phyloP scores from a whole-genome alignment of 2,113 vertebrate genomes.

The Tonatia bakeri region DNA sequence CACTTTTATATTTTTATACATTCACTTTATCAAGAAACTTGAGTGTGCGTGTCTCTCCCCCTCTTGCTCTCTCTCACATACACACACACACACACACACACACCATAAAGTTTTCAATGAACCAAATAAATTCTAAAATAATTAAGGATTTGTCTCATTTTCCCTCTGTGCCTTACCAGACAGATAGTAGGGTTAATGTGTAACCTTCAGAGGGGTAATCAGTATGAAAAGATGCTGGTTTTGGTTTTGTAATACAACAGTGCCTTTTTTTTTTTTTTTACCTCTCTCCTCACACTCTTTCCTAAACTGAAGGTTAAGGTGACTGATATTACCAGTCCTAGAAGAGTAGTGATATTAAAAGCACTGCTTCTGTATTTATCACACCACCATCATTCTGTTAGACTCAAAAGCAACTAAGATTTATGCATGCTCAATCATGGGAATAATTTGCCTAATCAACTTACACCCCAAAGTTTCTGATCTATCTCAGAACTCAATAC shows the following conservation, averaged over 20 bases:
- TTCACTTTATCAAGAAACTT: background rate
- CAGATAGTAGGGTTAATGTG: background rate
- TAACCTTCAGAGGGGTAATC: background rate
- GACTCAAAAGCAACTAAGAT: background rate
- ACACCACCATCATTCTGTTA: background rate
- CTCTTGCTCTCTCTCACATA: background rate
- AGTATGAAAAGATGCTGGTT: background rate
- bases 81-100: background rate
- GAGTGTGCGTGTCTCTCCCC: background rate
- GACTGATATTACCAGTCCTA: background rate
- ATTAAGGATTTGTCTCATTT: background rate
- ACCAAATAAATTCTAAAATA: background rate
- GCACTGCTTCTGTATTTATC: background rate
- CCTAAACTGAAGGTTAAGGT: background rate
- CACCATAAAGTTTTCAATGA: background rate
- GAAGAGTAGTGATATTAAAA: background rate
- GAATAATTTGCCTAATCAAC: background rate
- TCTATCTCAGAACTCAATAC: background rate
- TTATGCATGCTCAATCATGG: background rate
- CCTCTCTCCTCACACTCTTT: background rate
- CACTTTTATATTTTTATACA: background rate
- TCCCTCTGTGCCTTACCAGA: background rate
- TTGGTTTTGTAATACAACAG: background rate
- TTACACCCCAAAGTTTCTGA: background rate
- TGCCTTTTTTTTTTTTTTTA: background rate